Evolutionary conservation across 2,888 invertebrate species (phyloP).

Genomic region (Anoplius nigerrimus): DNA sequence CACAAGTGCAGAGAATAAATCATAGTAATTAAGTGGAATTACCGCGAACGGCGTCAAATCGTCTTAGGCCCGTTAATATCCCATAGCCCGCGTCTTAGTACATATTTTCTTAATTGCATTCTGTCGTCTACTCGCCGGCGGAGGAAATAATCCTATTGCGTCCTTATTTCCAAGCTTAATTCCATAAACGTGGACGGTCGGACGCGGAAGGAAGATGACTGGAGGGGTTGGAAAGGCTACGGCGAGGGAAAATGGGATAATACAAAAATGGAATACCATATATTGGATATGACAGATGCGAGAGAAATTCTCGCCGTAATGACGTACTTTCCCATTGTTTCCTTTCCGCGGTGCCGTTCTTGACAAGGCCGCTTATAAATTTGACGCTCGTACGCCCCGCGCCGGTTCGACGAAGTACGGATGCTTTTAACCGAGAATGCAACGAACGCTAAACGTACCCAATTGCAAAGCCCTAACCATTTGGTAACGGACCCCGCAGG

Average conservation of each 20-base stretch:
- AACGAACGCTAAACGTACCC: no score
- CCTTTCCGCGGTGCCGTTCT: not conserved
- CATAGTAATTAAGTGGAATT: no score
- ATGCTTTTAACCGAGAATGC: no score
- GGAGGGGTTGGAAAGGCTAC: constrained; percentile 36
- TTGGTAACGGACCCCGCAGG: constrained; percentile 40
- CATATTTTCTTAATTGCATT: no score
- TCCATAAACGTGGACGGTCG: constrained; percentile 35
- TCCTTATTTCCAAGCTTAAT: constrained; percentile 49
- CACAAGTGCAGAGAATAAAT: no score
- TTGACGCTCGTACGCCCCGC: no score
- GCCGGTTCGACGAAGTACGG: no score
- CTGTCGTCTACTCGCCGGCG: constrained; percentile 25
- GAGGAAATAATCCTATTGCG: constrained; percentile 48
- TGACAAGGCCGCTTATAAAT: no score
- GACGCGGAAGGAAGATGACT: constrained; percentile 27
- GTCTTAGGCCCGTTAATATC: no score
- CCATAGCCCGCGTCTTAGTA: no score
- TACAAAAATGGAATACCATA: constrained; percentile 56
- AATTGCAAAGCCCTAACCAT: constrained; percentile 3
- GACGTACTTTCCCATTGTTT: not conserved
- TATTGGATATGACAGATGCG: constrained; percentile 61
- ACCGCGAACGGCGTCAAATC: no score
- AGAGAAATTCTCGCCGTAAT: constrained; percentile 53
- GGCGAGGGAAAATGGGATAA: no score